Conservation (phyloP, 2,888 invertebrate genomes). For the Euzophera pinguis region DNA sequence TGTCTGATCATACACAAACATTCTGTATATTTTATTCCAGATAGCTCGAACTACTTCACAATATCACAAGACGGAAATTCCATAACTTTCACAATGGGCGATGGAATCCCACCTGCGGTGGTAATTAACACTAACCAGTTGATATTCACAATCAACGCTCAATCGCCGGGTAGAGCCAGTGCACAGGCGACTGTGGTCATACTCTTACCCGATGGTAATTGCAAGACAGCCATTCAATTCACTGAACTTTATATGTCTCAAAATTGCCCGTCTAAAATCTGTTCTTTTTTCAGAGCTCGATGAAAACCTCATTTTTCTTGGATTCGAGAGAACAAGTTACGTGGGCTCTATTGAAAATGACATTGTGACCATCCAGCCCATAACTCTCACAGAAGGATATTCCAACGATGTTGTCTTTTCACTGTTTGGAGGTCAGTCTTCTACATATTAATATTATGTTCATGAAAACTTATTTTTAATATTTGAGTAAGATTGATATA, state of each 20-base stretch:
- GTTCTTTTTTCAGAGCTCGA: slow-evolving; percentile 28
- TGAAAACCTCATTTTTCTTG: slow-evolving; percentile 17
- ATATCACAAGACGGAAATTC: slow-evolving; percentile 4
- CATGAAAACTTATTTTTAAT: no score
- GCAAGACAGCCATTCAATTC: not conserved
- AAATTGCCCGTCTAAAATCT: slow-evolving; percentile 25
- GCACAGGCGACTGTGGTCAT: slow-evolving; percentile 25
- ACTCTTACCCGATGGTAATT: slow-evolving; percentile 21
- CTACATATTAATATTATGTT: not conserved
- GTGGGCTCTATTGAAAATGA: not conserved
- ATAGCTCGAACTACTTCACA: slow-evolving; percentile 14
- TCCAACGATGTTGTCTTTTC: not conserved
- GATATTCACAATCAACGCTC: slow-evolving; percentile 21
- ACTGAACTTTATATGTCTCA: slow-evolving; percentile 22
- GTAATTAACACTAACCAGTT: slow-evolving; percentile 22
- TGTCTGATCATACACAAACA: no score
- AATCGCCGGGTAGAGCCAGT: slow-evolving; percentile 15
- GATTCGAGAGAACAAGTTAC: not conserved
- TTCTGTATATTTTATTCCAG: slow-evolving; percentile 7
- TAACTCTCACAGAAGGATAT: not conserved
- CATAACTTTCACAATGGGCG: slow-evolving; percentile 2
- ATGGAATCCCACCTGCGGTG: slow-evolving; percentile 20
- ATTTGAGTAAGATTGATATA: no score
- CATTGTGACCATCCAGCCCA: not conserved
- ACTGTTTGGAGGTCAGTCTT: slow-evolving; percentile 27